Percentiles rank a stretch among this genome's conserved stretches.
These are phyloP conservation scores for Equus quagga DNA, from an alignment of 2,113 vertebrate species.

Conservation along the genomic window DNA sequence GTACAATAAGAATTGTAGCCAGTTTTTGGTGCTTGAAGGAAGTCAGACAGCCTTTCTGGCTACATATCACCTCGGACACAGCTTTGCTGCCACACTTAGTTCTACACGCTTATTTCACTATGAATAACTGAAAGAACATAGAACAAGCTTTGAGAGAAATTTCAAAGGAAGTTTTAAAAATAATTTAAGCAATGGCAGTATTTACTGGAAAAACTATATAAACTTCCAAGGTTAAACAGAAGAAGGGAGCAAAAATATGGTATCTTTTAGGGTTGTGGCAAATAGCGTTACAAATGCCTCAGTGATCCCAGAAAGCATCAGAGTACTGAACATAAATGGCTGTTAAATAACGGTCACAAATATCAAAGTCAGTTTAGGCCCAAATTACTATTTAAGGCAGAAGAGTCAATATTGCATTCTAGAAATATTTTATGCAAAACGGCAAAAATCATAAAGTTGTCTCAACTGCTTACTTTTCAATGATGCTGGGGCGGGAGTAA, in stretches of 20 bases:
- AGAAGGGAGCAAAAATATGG: background rate
- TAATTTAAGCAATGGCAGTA: background rate
- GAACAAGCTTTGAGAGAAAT: background rate
- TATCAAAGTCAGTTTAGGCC: background rate
- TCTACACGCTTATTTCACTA: background rate
- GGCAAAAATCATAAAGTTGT: background rate
- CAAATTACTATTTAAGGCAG: background rate
- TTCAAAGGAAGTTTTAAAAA: background rate
- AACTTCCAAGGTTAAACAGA: background rate
- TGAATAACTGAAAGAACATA: background rate
- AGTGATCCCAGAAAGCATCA: background rate
- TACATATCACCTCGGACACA: background rate
- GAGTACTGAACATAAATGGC: background rate
- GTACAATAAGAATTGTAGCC: background rate
- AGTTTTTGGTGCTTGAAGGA: background rate
- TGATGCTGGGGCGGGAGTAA: background rate
- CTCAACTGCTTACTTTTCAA: background rate
- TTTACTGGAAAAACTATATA: background rate
- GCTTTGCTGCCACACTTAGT: background rate
- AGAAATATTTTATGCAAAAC: constrained; percentile 5
- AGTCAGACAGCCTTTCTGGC: background rate
- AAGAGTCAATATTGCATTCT: background rate
- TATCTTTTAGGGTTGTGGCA: background rate
- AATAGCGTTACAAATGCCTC: background rate
- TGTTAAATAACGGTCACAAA: constrained; percentile 19